These are phyloP conservation scores for Lasioglossum villosulum DNA, from an alignment of 2,888 invertebrate genomes.

Conservation along the genomic window DNA sequence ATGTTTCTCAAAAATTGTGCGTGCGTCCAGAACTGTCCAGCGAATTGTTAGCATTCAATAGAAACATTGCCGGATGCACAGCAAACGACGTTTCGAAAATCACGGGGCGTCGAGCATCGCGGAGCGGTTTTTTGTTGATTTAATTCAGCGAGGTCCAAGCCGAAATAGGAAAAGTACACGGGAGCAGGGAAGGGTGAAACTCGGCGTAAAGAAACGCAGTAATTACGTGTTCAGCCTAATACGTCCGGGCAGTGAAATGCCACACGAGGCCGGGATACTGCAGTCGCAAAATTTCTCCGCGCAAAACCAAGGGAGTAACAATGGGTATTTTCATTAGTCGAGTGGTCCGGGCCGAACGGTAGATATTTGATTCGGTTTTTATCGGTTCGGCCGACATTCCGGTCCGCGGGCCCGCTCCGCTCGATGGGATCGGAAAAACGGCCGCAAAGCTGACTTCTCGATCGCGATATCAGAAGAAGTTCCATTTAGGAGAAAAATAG, in stretches of 20 bases:
- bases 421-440: conserved; percentile 77
- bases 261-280: conserved; percentile 59
- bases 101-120: not conserved
- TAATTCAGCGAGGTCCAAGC: not conserved
- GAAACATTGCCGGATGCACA: not conserved
- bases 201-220: conserved; percentile 52
- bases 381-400: conserved; percentile 76
- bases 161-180: conserved; percentile 41
- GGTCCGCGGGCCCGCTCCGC: conserved; percentile 67
- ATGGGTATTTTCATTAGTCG: conserved; percentile 80
- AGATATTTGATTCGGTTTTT: conserved; percentile 78
- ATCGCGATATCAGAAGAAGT: conserved; percentile 71
- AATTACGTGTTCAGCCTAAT: conserved; percentile 59
- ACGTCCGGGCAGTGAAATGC: conserved; percentile 62
- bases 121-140: conserved; percentile 11
- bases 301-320: conserved; percentile 72
- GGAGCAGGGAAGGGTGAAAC: conserved; percentile 19
- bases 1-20: no score
- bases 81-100: not conserved
- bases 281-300: conserved; percentile 61
- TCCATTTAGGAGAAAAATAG: conserved; percentile 69
- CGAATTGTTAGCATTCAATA: not conserved
- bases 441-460: conserved; percentile 62
- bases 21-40: no score
- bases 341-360: conserved; percentile 63